Conservation (phyloP, 1,140 invertebrate genomes). For the Hypsibius dujardini region DNA sequence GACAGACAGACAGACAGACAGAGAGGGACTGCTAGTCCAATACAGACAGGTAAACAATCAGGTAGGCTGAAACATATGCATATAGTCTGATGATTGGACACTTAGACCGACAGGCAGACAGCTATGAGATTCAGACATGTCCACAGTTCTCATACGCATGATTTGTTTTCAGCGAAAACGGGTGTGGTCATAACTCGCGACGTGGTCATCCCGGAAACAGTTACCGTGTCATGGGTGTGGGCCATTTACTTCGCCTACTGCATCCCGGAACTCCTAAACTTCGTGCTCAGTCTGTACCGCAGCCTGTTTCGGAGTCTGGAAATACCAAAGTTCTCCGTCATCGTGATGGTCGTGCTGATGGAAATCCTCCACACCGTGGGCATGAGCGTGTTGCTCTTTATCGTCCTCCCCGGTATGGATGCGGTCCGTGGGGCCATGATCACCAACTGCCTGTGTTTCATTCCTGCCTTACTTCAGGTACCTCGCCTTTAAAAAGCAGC, state of each 20-base stretch:
- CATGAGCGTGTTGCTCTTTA: conserved; percentile 60
- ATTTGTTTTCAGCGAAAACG: conserved; percentile 38
- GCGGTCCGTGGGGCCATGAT: conserved; percentile 79
- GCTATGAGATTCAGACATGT: conserved; percentile 19
- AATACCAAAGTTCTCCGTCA: background rate
- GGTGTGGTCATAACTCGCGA: conserved; percentile 24
- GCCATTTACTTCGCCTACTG: conserved; percentile 66
- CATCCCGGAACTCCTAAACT: conserved; percentile 57
- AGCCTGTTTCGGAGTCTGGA: conserved; percentile 46
- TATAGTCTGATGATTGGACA: too few relatives aligned
- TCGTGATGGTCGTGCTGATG: conserved; percentile 38
- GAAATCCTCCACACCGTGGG: conserved; percentile 73
- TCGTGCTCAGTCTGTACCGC: background rate
- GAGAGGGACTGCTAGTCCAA: too few relatives aligned
- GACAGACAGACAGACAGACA: too few relatives aligned
- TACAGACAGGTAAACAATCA: too few relatives aligned
- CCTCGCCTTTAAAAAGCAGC: background rate
- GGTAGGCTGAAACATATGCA: too few relatives aligned
- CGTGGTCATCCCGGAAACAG: conserved; percentile 39
- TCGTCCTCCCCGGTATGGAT: conserved; percentile 70
- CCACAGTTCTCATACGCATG: conserved; percentile 34
- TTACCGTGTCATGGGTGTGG: conserved; percentile 80
- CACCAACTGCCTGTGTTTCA: conserved; percentile 74
- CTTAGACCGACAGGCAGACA: too few relatives aligned
- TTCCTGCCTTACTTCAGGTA: conserved; percentile 48